These are phyloP conservation scores for Chironex yamaguchii DNA, from an alignment of 30 jellyfish, hydroid and myxozoan genomes.

Conservation along the genomic window DNA sequence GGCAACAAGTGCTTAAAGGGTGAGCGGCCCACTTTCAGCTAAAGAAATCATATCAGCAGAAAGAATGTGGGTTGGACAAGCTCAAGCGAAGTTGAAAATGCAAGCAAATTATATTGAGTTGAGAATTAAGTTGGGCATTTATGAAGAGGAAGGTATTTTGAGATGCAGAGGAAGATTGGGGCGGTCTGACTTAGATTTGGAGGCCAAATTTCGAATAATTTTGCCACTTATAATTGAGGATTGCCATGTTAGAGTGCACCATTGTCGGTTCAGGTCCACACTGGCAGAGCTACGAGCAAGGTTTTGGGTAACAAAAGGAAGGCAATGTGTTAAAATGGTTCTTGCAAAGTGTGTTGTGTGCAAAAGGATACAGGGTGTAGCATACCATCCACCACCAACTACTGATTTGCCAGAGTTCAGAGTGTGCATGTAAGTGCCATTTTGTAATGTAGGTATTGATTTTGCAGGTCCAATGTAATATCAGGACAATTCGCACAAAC, in stretches of 20 bases:
- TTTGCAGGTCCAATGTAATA: slow-evolving; percentile 30
- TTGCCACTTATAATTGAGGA: slow-evolving; percentile 35
- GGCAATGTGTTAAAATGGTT: slow-evolving; percentile 6
- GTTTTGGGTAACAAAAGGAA: slow-evolving; percentile 37
- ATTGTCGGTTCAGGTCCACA: slow-evolving; percentile 20
- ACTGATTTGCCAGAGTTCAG: slow-evolving; percentile 37
- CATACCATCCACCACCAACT: slow-evolving; percentile 25
- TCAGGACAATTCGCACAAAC: slow-evolving; percentile 7
- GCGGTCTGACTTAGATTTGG: not conserved
- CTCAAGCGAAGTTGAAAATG: slow-evolving; percentile 20
- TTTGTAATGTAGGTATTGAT: slow-evolving; percentile 15
- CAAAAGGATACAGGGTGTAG: slow-evolving; percentile 5
- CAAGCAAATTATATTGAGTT: not conserved
- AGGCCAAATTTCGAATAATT: slow-evolving; percentile 41
- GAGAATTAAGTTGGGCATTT: slow-evolving; percentile 2
- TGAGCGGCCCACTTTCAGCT: too few relatives aligned
- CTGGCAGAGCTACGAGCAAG: slow-evolving; percentile 21
- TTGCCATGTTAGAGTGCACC: slow-evolving; percentile 21
- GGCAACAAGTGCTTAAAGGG: too few relatives aligned
- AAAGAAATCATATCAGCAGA: slow-evolving; percentile 33
- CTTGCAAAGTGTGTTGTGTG: slow-evolving; percentile 8
- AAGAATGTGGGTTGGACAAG: slow-evolving; percentile 33
- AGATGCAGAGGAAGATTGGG: slow-evolving; percentile 35
- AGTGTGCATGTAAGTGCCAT: slow-evolving; percentile 16
- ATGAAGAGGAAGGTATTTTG: not conserved